These are phyloP conservation scores for Macaca fascicularis DNA, from an alignment of 2,113 vertebrate species.

Conservation along the genomic window DNA sequence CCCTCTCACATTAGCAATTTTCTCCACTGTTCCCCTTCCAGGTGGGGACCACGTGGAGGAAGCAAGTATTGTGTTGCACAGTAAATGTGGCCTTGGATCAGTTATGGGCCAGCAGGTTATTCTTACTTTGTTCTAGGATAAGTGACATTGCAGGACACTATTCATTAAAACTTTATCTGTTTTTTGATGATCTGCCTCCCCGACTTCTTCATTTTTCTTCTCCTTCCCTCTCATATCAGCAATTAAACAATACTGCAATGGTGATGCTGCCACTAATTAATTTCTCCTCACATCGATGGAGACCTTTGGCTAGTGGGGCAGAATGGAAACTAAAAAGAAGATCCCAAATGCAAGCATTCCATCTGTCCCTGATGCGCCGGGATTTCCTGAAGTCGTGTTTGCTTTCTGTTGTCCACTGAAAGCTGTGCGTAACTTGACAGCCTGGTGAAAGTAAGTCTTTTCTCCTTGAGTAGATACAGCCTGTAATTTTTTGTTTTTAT, in stretches of 20 bases:
- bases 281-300: conserved; percentile 75
- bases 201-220: conserved; percentile 7
- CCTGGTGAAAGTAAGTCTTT: neutral
- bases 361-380: conserved; percentile 74
- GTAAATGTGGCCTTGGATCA: conserved; percentile 60
- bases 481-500: neutral
- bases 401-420: neutral
- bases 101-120: conserved; percentile 74
- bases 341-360: conserved; percentile 74
- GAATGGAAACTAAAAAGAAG: conserved; percentile 62
- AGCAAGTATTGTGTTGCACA: conserved; percentile 22
- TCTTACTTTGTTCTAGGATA: conserved; percentile 78
- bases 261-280: conserved; percentile 80
- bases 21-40: neutral
- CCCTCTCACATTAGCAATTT: conserved; percentile 44
- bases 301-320: conserved; percentile 71
- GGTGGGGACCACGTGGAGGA: neutral
- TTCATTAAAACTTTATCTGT: conserved; percentile 83
- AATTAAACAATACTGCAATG: conserved; percentile 74
- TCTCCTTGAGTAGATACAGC: neutral
- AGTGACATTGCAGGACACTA: conserved; percentile 67
- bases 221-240: conserved; percentile 71
- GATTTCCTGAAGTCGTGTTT: conserved; percentile 40
- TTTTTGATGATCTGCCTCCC: conserved; percentile 53
- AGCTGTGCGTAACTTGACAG: neutral